Evolutionary conservation across 2,888 invertebrate species (phyloP).

Genomic region (Pycnomerus fuliginosus): DNA sequence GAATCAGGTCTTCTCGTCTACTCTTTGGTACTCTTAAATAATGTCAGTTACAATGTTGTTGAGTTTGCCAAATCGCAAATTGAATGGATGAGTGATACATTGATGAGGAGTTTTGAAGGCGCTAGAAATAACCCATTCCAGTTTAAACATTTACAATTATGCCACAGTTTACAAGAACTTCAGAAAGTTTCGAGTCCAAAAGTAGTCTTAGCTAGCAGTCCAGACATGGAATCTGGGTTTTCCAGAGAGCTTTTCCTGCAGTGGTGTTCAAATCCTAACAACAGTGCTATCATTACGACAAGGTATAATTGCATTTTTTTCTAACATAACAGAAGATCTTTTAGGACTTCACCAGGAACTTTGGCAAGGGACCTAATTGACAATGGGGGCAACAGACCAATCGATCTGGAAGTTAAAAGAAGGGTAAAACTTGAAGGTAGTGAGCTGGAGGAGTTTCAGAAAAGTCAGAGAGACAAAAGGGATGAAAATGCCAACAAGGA

Average conservation of each 20-base stretch:
- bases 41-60: constrained; percentile 97
- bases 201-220: constrained; percentile 92
- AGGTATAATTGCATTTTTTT: constrained; percentile 52
- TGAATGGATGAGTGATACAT: constrained; percentile 99
- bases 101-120: constrained; percentile 90
- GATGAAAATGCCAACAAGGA: constrained; percentile 38
- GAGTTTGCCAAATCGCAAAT: constrained; percentile 99
- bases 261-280: constrained; percentile 90
- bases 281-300: constrained; percentile 92
- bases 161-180: constrained; percentile 88
- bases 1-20: constrained; percentile 95
- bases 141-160: constrained; percentile 89
- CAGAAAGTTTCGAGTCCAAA: constrained; percentile 85
- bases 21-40: constrained; percentile 88
- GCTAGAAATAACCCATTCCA: constrained; percentile 94
- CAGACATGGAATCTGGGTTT: constrained; percentile 94
- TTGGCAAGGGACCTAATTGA: constrained; percentile 77
- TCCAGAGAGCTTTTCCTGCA: constrained; percentile 91
- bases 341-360: constrained; percentile 77
- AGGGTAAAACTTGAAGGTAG: constrained; percentile 74
- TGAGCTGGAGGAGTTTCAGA: constrained; percentile 75
- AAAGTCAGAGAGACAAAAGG: constrained; percentile 61
- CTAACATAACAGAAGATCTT: constrained; percentile 9
- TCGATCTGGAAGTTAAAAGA: constrained; percentile 69
- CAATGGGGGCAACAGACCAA: constrained; percentile 69